Base-by-base conservation (phyloP, 1,140 invertebrate species). In the Leptoteleia sp. region DNA sequence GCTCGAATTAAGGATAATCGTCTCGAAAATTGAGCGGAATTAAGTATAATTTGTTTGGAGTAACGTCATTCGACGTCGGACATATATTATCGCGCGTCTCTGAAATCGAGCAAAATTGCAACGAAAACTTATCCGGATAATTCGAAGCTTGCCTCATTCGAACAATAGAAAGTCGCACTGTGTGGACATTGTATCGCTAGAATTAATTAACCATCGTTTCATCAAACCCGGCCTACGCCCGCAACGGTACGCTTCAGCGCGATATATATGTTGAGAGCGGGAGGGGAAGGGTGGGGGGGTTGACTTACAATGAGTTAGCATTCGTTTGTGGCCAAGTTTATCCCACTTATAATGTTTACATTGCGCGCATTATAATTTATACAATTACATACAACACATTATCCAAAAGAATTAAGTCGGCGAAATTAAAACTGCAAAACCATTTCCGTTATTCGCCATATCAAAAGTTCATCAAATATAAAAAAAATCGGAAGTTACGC, bases 191-290 rank as follows among this genome's bases (percentile, higher is more conserved):
- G 42, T 52, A 71, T 62, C 38, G 67, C 29, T 15, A 12, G 54
- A 61, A 61, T 71, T 50, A 71, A 61, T 71, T 71, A 71, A 42
- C 8, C 19, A 52, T 42, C 67, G 67, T 71, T 71, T 61, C 55
- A 33, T 71, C 43, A 68, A 68, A 40, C 40, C 13, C 62, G 42
- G 8, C 38, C 52, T n/a, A 68, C 48, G 40, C 27, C 50, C 16
- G 61, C 37, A 33, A 35, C 16, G 6, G n/a, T 15, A 17, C 31
- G 35, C 11, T 9, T 50, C 29, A 40, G n/a, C 38, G 42, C 25
- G 17, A 25, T 64, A 31, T 64, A 64, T 48, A 62, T 64, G 35
- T n/a, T n/a, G n/a, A n/a, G n/a, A n/a, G n/a, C n/a, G n/a, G n/a
- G n/a, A n/a, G n/a, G n/a, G n/a, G n/a, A n/a, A n/a, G n/a, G n/a